Percentiles rank a stretch among this genome's conserved stretches.
phyloP scores from a whole-genome alignment of 2,797 vertebrate genomes.

The Pelochelys cantorii region DNA sequence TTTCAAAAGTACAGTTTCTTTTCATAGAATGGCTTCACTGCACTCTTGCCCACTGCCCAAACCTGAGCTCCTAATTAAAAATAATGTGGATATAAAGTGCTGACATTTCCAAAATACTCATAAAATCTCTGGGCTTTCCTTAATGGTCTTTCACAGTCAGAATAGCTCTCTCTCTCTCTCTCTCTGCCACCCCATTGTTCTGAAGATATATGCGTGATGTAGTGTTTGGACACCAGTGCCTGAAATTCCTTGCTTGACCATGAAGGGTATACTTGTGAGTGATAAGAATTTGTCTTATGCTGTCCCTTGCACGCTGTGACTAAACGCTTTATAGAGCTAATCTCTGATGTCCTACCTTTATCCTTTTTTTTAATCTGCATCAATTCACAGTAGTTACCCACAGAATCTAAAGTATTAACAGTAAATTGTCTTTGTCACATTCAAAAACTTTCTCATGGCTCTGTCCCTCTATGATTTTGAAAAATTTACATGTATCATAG shows the following conservation, averaged over 20 bases:
- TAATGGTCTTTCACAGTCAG: background rate
- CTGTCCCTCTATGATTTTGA: background rate
- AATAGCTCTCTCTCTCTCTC: background rate
- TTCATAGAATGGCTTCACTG: background rate
- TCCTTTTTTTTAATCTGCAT: background rate
- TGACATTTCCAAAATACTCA: background rate
- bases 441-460: background rate
- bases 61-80: background rate
- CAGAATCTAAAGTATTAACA: background rate
- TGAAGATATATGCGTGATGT: background rate
- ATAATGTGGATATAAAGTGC: background rate
- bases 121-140: background rate
- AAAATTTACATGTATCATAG: background rate
- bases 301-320: background rate
- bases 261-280: too few species aligned
- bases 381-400: background rate
- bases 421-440: background rate
- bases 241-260: background rate
- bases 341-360: background rate
- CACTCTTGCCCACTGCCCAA: background rate
- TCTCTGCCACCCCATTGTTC: background rate
- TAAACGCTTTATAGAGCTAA: background rate
- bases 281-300: background rate
- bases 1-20: background rate
- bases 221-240: background rate